phyloP scores from a whole-genome alignment of 1,140 invertebrate species.

The Calephelis nemesis region DNA sequence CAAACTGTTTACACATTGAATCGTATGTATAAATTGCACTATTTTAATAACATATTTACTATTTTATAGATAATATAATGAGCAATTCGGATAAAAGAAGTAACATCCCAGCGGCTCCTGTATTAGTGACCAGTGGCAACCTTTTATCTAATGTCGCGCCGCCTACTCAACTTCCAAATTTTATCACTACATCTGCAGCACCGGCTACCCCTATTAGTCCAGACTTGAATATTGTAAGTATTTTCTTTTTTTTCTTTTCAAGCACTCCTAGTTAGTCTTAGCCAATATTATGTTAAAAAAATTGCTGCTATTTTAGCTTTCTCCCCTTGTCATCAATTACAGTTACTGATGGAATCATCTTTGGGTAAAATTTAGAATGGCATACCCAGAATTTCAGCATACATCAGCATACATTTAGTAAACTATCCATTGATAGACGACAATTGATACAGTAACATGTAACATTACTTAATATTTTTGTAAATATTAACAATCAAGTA shows the following conservation, averaged over 20 bases:
- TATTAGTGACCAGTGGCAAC: constrained; percentile 64
- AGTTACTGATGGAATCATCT: background rate
- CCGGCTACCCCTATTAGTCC: constrained; percentile 27
- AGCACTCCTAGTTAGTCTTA: too few species aligned
- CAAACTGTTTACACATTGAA: too few species aligned
- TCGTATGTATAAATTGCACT: background rate
- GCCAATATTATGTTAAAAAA: too few species aligned
- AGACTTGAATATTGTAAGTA: constrained; percentile 33
- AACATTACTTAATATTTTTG: too few species aligned
- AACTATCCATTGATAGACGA: too few species aligned
- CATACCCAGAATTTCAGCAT: too few species aligned
- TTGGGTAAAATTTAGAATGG: too few species aligned
- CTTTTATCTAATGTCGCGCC: constrained; percentile 80
- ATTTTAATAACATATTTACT: background rate
- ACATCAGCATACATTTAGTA: too few species aligned
- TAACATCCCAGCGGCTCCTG: constrained; percentile 57
- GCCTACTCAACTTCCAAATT: constrained; percentile 80
- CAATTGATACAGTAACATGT: too few species aligned
- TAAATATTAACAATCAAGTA: too few species aligned
- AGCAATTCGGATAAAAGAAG: constrained; percentile 54
- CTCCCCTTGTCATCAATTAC: too few species aligned
- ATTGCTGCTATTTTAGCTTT: too few species aligned
- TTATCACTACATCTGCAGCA: constrained; percentile 57
- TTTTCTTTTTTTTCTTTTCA: background rate
- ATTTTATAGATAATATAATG: constrained; percentile 43